Evolutionary conservation across 2,113 vertebrate species (phyloP).

Genomic region (Ia io): DNA sequence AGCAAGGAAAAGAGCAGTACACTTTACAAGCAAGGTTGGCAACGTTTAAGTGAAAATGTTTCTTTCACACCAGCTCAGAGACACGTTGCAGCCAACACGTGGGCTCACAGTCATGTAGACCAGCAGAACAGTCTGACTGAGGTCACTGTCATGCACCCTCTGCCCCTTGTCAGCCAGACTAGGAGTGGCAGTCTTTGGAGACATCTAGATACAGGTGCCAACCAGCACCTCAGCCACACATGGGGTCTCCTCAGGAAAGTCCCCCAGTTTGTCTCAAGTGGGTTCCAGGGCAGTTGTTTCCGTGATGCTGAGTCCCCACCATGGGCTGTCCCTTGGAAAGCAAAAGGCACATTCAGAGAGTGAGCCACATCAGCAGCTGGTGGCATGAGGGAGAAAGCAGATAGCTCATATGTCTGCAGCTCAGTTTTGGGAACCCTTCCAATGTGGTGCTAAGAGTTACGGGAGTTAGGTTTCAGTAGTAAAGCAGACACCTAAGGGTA

Average conservation of each 20-base stretch:
- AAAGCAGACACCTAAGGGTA: neutral
- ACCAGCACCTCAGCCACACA: neutral
- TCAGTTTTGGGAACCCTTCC: constrained; percentile 31
- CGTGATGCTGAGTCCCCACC: neutral
- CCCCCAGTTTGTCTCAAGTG: neutral
- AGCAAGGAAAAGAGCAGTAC: neutral
- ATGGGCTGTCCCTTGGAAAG: neutral
- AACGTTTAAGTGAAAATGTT: constrained; percentile 33
- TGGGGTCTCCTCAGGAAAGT: neutral
- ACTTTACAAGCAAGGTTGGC: neutral
- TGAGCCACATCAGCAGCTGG: neutral
- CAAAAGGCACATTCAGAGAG: neutral
- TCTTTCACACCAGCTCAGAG: constrained; percentile 26
- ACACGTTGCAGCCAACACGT: neutral
- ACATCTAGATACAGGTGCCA: neutral
- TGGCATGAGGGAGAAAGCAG: neutral
- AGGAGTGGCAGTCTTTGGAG: neutral
- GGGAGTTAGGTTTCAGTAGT: neutral
- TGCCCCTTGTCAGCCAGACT: neutral
- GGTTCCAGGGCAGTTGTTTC: neutral
- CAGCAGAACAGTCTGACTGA: neutral
- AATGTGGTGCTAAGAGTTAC: neutral
- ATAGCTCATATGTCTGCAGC: neutral
- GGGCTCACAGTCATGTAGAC: neutral
- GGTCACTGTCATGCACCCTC: neutral